Conservation (phyloP, 2,113 vertebrate species). For the Echinops telfairi region DNA sequence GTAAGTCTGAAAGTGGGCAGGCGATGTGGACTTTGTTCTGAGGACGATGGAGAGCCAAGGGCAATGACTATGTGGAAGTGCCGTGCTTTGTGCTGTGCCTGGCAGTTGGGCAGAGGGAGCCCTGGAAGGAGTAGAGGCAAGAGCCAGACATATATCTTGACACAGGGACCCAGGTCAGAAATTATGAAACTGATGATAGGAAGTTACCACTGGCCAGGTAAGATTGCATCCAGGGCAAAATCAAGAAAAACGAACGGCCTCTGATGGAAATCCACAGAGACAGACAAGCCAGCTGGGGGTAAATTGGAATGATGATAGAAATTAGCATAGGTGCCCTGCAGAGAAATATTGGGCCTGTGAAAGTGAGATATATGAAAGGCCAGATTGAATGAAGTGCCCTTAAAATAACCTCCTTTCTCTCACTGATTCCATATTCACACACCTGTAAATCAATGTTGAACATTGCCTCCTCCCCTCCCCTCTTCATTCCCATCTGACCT, state of each 20-base stretch:
- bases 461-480: not conserved
- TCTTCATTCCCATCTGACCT: not conserved
- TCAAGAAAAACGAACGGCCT: conserved; percentile 1
- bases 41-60: not conserved
- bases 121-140: not conserved
- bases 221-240: conserved; percentile 4
- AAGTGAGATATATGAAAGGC: conserved; percentile 17
- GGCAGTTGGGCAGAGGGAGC: not conserved
- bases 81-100: not conserved
- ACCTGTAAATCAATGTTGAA: not conserved
- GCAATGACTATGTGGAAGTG: not conserved
- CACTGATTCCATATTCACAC: not conserved
- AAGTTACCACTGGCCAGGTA: not conserved
- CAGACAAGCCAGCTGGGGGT: conserved; percentile 49
- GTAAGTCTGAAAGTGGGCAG: no score
- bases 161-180: not conserved
- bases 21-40: no score
- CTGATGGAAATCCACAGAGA: conserved; percentile 8
- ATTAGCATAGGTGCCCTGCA: conserved; percentile 60
- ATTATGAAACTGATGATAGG: not conserved
- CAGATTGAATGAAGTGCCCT: conserved; percentile 24
- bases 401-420: conserved; percentile 32
- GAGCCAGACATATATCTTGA: not conserved
- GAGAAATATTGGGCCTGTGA: conserved; percentile 31
- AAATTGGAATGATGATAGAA: conserved; percentile 53